These are phyloP conservation scores for Gracilinanus agilis DNA, from an alignment of 2,113 vertebrate genomes.

Conservation along the genomic window DNA sequence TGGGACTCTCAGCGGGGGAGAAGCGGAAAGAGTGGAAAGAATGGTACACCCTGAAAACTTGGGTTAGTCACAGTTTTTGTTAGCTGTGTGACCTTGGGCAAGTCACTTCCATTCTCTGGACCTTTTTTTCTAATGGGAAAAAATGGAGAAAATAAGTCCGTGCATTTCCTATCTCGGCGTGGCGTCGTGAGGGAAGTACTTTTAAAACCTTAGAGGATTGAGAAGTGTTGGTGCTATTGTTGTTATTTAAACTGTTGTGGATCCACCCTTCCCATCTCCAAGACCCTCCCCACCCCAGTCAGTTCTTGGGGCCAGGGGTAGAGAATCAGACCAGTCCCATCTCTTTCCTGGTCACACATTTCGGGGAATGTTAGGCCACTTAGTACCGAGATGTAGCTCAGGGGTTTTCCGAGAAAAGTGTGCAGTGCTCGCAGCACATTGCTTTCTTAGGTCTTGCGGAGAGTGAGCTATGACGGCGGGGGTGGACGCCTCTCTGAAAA, in stretches of 20 bases:
- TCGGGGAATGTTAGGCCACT: background rate
- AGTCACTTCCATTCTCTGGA: background rate
- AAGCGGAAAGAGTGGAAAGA: background rate
- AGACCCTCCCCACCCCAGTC: background rate
- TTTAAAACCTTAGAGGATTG: background rate
- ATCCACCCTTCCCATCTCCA: background rate
- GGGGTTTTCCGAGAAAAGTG: background rate
- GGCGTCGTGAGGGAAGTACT: background rate
- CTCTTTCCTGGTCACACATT: background rate
- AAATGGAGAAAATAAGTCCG: background rate
- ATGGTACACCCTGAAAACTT: background rate
- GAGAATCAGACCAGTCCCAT: background rate
- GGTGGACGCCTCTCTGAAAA: background rate
- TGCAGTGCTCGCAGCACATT: background rate
- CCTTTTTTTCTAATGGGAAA: background rate
- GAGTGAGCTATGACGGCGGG: background rate
- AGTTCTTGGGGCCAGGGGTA: background rate
- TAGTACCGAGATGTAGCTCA: background rate
- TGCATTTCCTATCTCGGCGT: background rate
- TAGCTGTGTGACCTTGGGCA: background rate
- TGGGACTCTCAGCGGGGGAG: background rate
- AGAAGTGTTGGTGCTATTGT: background rate
- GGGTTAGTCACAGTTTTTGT: background rate
- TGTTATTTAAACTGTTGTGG: background rate
- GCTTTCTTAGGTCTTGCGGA: background rate